Evolutionary conservation across 2,797 vertebrate species (phyloP), one percentile per base, ranked within the genome.

Genomic region (Phrynocephalus guinanensis): DNA sequence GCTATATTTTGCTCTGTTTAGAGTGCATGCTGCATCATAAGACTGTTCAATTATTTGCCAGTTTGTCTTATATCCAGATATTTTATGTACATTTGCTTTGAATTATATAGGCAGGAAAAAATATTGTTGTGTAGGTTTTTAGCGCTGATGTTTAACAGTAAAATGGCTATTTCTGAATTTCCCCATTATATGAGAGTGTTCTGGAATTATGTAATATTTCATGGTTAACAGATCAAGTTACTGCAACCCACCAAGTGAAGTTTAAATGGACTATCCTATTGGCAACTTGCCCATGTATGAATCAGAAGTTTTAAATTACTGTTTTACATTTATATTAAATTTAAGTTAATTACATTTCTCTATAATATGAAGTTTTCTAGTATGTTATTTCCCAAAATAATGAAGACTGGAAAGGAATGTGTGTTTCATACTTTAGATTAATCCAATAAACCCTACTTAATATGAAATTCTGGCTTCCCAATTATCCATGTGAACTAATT

Each of bases 381-480:
- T 60, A 89, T 82, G 68, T 16, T 1, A 79, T 72, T 85, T 81
- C 44, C 82, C 63, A 86, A 91, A 75, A 1, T 3, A 6, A 60
- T 87, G 26, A n/a, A 85, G n/a, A 38, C 1, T 15, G 10, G 56
- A 87, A 75, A 66, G 20, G 44, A 90, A 60, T 88, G 82, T 50
- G 68, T 0, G 24, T 78, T 89, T 86, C 6, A 83, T 86, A 87
- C 75, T 68, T 3, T 44, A 33, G 87, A 75, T 83, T 11, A 88
- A 52, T 24, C 7, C 85, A 86, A 86, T 60, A 11, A 0, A 0
- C 20, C 24, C 77, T 68, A 78, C 22, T 86, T 77, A 76, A 60
- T 48, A 88, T 3, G 6, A 86, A 92, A 91, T 81, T 72, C 30
- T 83, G 84, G 10, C 68, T 88, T 88, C 93, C 38, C 52, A 87